These are phyloP conservation scores for Doryteuthis pealeii DNA, from an alignment of 1,140 invertebrate species.

Conservation along the genomic window DNA sequence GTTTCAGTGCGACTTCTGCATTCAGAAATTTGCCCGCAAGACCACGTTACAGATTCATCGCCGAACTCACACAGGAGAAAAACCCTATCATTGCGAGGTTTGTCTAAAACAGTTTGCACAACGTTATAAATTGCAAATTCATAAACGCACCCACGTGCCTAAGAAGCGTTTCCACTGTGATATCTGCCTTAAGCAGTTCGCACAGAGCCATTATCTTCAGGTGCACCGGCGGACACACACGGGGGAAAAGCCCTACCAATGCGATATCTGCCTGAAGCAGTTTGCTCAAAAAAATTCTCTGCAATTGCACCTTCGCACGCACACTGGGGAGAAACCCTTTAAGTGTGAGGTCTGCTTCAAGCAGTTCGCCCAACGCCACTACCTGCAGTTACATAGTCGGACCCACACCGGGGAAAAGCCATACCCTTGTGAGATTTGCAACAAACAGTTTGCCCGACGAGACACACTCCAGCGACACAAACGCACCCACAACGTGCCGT, in stretches of 20 bases:
- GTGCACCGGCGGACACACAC: no score
- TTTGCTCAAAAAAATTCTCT: background rate
- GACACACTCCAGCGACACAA: background rate
- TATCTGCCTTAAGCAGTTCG: no score
- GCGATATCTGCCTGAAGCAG: no score
- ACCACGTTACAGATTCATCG: constrained; percentile 21
- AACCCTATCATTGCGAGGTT: constrained; percentile 21
- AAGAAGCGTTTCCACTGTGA: no score
- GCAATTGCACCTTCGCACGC: constrained; percentile 6
- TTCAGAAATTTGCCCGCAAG: constrained; percentile 16
- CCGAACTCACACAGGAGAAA: constrained; percentile 19
- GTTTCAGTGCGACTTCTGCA: constrained; percentile 23
- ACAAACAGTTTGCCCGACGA: constrained; percentile 8
- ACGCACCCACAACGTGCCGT: background rate
- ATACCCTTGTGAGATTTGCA: constrained; percentile 26
- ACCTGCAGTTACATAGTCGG: background rate
- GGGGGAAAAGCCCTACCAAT: no score
- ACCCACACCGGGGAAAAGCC: constrained; percentile 54
- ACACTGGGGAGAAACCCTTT: no score
- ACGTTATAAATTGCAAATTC: background rate
- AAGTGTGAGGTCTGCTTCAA: no score
- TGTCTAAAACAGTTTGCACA: constrained; percentile 16
- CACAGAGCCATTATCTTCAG: no score
- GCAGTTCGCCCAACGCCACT: no score
- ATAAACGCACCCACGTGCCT: background rate